These are phyloP conservation scores for Lacerta agilis DNA, from an alignment of 2,797 vertebrate species.

Conservation along the genomic window DNA sequence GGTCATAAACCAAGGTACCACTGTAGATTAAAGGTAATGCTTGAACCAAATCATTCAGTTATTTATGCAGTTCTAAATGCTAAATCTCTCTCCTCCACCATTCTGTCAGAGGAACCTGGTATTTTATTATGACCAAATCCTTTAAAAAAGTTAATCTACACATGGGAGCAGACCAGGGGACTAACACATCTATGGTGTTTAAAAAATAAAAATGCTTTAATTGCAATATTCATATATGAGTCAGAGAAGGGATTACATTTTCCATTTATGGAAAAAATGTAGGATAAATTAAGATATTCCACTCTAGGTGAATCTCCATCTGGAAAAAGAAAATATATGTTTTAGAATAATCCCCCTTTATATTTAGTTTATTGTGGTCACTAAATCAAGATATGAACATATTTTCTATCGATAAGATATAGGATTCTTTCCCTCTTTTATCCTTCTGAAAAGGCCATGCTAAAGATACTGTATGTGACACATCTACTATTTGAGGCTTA, in stretches of 20 bases:
- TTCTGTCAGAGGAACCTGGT: background rate
- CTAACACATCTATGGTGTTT: background rate
- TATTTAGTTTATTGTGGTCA: background rate
- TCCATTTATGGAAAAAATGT: background rate
- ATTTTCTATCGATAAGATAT: background rate
- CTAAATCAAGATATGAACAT: background rate
- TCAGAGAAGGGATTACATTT: background rate
- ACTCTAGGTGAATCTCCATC: background rate
- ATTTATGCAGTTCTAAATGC: background rate
- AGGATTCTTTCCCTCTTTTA: background rate
- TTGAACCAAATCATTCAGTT: background rate
- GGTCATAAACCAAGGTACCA: too few relatives aligned
- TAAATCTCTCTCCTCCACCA: background rate
- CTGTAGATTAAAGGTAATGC: background rate
- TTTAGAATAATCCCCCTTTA: too few relatives aligned
- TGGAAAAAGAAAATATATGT: background rate
- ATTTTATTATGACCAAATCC: background rate
- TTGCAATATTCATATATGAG: too few relatives aligned
- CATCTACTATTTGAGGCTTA: conserved; percentile 7
- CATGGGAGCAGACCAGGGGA: background rate
- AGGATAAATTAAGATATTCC: background rate
- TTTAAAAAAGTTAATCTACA: background rate
- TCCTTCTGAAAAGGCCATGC: background rate
- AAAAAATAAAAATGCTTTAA: background rate
- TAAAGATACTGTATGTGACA: conserved; percentile 9